phyloP scores from a whole-genome alignment of 2,113 vertebrate genomes.

The Sphaerodactylus townsendi region DNA sequence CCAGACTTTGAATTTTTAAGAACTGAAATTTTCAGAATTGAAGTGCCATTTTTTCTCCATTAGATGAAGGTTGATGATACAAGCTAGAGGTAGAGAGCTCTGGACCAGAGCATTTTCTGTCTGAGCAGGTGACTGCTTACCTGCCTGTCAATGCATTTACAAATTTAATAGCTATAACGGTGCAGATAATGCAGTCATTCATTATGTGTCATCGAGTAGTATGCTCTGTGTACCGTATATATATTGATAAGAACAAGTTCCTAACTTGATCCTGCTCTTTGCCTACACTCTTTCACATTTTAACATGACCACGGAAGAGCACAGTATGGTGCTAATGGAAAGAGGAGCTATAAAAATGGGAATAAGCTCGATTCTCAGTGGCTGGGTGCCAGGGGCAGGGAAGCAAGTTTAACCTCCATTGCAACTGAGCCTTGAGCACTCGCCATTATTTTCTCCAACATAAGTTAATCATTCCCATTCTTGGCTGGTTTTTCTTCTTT shows the following conservation, averaged over 20 bases:
- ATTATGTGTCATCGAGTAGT: conserved; percentile 16
- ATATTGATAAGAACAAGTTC: not conserved
- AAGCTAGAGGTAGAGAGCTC: not conserved
- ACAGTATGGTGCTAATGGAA: not conserved
- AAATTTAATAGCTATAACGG: not conserved
- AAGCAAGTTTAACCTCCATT: not conserved
- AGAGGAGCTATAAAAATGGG: too few relatives aligned
- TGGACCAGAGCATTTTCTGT: not conserved
- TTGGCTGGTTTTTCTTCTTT: not conserved
- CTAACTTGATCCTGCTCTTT: not conserved
- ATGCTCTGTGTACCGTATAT: not conserved
- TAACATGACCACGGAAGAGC: not conserved
- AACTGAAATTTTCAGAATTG: not conserved
- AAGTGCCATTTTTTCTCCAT: not conserved
- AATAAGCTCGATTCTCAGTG: not conserved
- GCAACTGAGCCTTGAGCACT: not conserved
- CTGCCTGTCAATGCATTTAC: not conserved
- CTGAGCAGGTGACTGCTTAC: not conserved
- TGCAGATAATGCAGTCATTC: not conserved
- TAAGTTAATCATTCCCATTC: not conserved
- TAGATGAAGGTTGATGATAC: not conserved
- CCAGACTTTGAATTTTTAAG: not conserved
- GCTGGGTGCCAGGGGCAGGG: too few relatives aligned
- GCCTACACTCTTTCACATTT: not conserved
- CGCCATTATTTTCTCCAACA: too few relatives aligned